These are phyloP conservation scores for Dicerorhinus sumatrensis DNA, from an alignment of 2,113 vertebrate genomes.

Conservation along the genomic window DNA sequence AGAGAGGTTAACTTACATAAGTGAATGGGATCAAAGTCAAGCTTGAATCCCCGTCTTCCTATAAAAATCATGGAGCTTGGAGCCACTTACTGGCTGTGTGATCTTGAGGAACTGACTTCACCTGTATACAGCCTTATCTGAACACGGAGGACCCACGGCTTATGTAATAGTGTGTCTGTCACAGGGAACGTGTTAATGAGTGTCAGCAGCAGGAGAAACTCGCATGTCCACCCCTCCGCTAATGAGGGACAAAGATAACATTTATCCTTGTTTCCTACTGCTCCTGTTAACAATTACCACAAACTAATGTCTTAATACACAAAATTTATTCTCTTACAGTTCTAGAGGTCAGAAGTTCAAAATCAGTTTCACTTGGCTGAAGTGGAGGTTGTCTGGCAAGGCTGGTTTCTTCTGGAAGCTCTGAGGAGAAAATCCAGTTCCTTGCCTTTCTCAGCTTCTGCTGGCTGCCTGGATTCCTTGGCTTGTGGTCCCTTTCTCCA, in stretches of 20 bases:
- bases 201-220: neutral
- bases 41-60: neutral
- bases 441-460: neutral
- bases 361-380: neutral
- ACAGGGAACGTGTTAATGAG: neutral
- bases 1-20: neutral
- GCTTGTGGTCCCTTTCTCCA: neutral
- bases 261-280: neutral
- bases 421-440: neutral
- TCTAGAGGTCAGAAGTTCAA: neutral
- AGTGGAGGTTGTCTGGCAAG: neutral
- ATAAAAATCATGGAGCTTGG: neutral
- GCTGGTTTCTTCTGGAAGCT: neutral
- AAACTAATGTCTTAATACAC: neutral
- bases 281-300: neutral
- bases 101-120: neutral
- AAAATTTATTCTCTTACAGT: neutral
- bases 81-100: neutral
- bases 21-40: neutral
- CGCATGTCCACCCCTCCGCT: neutral
- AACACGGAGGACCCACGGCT: neutral
- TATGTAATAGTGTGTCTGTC: neutral
- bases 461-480: neutral
- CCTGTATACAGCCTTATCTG: neutral
- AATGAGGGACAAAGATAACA: neutral